Evolutionary conservation across 1,140 invertebrate species (phyloP), one percentile per base, ranked within the genome.

Genomic region (Eurytemora carolleeae): DNA sequence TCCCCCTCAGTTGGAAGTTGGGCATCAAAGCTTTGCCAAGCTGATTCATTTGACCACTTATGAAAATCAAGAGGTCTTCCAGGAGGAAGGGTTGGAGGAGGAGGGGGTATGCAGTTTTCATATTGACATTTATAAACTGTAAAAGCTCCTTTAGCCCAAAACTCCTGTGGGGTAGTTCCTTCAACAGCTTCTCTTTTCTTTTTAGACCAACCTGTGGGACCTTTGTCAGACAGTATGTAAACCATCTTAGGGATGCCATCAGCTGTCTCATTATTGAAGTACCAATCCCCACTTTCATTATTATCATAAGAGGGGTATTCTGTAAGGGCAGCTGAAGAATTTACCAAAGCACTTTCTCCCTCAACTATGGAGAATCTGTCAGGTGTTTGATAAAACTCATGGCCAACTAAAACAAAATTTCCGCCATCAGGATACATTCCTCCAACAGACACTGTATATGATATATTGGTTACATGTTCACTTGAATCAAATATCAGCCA

Each of bases 41-140:
- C 54, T 25, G 61, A 59, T 0, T 24, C 53, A 57, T 62, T 57
- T 1, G 64, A 65, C 64, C 64, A 65, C 16, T n/a, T 19, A 53
- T 55, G 57, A 16, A 55, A 55, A 0, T 7, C 7, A 52, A 44
- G 31, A 0, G 64, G 64, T 17, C 63, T 16, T 0, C 59, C 64
- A 7, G 63, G 58, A 0, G 63, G 63, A 2, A 64, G 25, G 3
- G 64, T 58, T 16, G 64, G 64, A 3, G 26, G 57, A 19, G 64
- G 62, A 3, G 64, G 64, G 20, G 63, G 58, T 15, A 65, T 17
- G 23, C 64, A 65, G 20, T 23, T 59, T 20, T 57, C 58, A 53
- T 58, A 65, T 21, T 54, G 17, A 24, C 64, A 65, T 24, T 62
- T 64, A 56, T 25, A 58, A 16, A 52, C 57, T 24, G n/a, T 24